Percentiles rank a stretch among this genome's conserved stretches.
These are phyloP conservation scores for Psammodynastes pulverulentus DNA, from an alignment of 2,113 vertebrate species.

Conservation along the genomic window DNA sequence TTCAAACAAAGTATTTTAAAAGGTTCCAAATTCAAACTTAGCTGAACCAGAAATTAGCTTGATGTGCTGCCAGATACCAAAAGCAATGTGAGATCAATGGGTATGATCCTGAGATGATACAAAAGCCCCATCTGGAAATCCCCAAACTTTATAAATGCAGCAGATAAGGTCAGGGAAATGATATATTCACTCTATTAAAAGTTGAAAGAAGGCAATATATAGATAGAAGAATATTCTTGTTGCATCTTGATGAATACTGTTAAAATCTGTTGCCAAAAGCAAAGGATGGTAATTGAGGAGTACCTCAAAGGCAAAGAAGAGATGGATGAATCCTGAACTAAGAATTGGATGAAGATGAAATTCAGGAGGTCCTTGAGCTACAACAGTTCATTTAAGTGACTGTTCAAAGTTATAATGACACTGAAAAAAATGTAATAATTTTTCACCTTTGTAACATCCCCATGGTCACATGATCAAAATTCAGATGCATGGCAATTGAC, in stretches of 20 bases:
- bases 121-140: neutral
- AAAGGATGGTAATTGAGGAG: neutral
- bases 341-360: neutral
- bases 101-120: neutral
- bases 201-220: neutral
- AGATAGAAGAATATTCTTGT: neutral
- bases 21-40: neutral
- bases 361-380: neutral
- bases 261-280: neutral
- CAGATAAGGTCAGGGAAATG: neutral
- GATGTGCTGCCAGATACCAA: neutral
- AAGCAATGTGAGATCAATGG: neutral
- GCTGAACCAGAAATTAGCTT: neutral
- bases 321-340: neutral
- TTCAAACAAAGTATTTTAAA: neutral
- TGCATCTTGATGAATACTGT: neutral
- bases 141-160: neutral
- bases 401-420: neutral
- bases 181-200: neutral
- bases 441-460: neutral
- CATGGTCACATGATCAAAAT: neutral
- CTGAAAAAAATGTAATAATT: neutral
- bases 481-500: neutral
- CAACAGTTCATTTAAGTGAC: neutral
- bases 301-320: neutral